Conservation (phyloP, 2,888 invertebrate species). For the Syrista parreyssii region DNA sequence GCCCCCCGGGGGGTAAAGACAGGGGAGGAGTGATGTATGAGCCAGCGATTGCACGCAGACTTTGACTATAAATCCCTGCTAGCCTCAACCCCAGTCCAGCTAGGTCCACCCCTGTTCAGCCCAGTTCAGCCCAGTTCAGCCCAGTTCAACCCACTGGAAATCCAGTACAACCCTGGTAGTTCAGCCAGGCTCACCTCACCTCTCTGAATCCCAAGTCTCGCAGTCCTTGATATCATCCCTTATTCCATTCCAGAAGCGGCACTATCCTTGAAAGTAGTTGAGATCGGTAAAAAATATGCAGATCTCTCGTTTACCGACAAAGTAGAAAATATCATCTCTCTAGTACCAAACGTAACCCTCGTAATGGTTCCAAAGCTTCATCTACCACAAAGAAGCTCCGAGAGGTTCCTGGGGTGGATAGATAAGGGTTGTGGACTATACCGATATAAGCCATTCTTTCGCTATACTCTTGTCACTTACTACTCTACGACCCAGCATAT, state of each 20-base stretch:
- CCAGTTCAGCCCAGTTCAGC: constrained; percentile 18
- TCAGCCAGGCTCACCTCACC: neutral
- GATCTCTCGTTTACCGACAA: constrained; percentile 17
- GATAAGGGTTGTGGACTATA: neutral
- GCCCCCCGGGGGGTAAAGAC: constrained; percentile 24
- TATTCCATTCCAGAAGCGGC: neutral
- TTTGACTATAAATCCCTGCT: constrained; percentile 48
- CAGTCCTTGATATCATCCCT: neutral
- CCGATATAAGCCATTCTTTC: neutral
- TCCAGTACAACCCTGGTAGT: neutral
- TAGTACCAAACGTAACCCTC: constrained; percentile 3
- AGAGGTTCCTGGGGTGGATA: neutral
- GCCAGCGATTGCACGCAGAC: constrained; percentile 50
- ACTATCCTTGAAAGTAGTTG: neutral
- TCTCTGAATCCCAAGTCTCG: neutral
- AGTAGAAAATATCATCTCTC: constrained; percentile 24
- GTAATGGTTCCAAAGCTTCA: constrained; percentile 5
- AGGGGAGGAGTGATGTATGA: constrained; percentile 43
- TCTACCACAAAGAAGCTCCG: neutral
- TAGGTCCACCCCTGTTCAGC: constrained; percentile 24
- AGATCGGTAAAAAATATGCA: constrained; percentile 15
- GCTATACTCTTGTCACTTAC: neutral
- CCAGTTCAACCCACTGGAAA: neutral
- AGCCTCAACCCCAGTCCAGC: constrained; percentile 30
- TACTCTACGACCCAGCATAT: neutral